These are phyloP conservation scores for Drosophila orena DNA, from an alignment of 1,140 invertebrate species.

Conservation along the genomic window DNA sequence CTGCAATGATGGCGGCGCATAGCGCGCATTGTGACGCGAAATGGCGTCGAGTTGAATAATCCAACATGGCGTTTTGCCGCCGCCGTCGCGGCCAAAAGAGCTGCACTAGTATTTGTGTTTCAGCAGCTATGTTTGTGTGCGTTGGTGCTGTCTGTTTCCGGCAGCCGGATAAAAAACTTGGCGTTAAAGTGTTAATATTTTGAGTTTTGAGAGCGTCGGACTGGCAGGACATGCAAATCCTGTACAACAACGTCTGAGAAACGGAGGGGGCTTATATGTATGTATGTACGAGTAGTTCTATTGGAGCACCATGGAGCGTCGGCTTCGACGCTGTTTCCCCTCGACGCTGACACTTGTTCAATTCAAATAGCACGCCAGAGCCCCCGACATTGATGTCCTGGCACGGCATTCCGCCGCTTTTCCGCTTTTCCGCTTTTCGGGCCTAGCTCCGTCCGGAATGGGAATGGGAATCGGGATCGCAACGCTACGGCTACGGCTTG, in stretches of 20 bases:
- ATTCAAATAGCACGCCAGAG: slow-evolving; percentile 80
- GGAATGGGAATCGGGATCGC: not conserved
- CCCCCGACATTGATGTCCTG: slow-evolving; percentile 72
- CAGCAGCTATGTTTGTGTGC: slow-evolving; percentile 21
- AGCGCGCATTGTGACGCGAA: slow-evolving; percentile 80
- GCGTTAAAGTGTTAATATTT: slow-evolving; percentile 83
- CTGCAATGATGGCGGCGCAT: slow-evolving; percentile 78
- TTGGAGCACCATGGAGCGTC: slow-evolving; percentile 28
- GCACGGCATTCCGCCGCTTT: slow-evolving; percentile 62
- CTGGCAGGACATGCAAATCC: slow-evolving; percentile 66
- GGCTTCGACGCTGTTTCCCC: slow-evolving; percentile 67
- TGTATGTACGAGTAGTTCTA: not conserved
- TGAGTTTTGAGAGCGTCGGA: slow-evolving; percentile 73
- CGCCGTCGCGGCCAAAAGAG: slow-evolving; percentile 8
- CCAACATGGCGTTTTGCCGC: slow-evolving; percentile 79
- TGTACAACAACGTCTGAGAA: slow-evolving; percentile 20
- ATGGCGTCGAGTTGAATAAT: slow-evolving; percentile 82
- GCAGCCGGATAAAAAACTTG: slow-evolving; percentile 81
- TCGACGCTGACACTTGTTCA: slow-evolving; percentile 79
- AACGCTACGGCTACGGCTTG: not conserved
- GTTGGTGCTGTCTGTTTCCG: slow-evolving; percentile 73
- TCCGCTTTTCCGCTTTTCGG: slow-evolving; percentile 23
- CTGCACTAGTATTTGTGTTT: slow-evolving; percentile 50
- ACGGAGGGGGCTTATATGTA: slow-evolving; percentile 1
- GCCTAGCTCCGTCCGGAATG: slow-evolving; percentile 9